These are phyloP conservation scores for Anguilla rostrata DNA, from an alignment of 2,113 vertebrate species.

Conservation along the genomic window DNA sequence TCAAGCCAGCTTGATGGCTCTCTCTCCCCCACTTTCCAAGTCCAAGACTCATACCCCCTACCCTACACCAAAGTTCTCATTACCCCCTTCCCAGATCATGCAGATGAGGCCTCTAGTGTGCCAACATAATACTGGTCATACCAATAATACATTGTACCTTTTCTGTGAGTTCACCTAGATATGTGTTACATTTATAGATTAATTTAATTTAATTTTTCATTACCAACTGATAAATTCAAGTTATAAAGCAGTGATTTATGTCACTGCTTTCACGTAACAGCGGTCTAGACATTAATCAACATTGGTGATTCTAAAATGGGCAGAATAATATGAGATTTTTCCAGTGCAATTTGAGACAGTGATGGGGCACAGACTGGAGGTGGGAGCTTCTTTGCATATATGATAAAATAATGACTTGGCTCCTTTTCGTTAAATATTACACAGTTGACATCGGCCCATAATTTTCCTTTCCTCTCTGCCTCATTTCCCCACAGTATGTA, in stretches of 20 bases:
- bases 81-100: neutral
- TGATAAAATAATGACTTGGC: neutral
- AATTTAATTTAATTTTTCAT: too few species aligned
- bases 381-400: constrained; percentile 22
- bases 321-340: too few species aligned
- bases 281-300: too few species aligned
- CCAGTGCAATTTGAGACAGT: neutral
- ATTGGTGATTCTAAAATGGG: neutral
- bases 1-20: neutral
- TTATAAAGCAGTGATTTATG: too few species aligned
- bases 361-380: neutral
- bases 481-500: too few species aligned
- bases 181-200: too few species aligned
- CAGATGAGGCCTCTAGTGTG: neutral
- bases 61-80: neutral
- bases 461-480: too few species aligned
- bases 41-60: neutral
- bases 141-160: neutral
- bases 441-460: too few species aligned
- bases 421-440: neutral
- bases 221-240: too few species aligned
- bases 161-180: too few species aligned
- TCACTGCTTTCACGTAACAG: neutral
- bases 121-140: neutral
- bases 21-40: neutral